Evolutionary conservation across 2,888 invertebrate genomes (phyloP).

Genomic region (Seira musarum): DNA sequence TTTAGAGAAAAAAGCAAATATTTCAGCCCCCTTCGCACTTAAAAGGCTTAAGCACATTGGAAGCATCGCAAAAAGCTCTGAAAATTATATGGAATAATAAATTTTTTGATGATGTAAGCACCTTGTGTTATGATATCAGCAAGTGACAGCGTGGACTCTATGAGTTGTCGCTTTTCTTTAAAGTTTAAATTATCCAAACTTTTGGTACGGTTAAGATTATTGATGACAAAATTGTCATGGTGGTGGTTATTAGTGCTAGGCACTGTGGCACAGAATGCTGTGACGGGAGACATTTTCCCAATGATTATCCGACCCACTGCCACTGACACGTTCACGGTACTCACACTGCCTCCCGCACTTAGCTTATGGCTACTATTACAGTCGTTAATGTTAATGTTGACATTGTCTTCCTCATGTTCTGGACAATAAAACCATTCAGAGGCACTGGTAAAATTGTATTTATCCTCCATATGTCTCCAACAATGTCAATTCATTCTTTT

Average conservation of each 20-base stretch:
- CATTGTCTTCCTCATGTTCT: slow-evolving; percentile 54
- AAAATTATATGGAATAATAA: not conserved
- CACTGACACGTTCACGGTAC: slow-evolving; percentile 53
- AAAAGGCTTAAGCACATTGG: too few species aligned
- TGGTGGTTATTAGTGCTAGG: slow-evolving; percentile 54
- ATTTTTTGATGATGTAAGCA: slow-evolving; percentile 8
- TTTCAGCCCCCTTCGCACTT: too few species aligned
- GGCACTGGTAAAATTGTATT: slow-evolving; percentile 64
- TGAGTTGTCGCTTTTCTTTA: slow-evolving; percentile 91
- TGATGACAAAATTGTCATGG: slow-evolving; percentile 58
- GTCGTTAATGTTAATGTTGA: slow-evolving; percentile 52
- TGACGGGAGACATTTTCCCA: slow-evolving; percentile 67
- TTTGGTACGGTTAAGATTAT: slow-evolving; percentile 68
- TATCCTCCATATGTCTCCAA: slow-evolving; percentile 56
- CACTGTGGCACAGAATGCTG: slow-evolving; percentile 65
- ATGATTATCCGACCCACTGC: slow-evolving; percentile 57
- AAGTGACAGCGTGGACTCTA: slow-evolving; percentile 88
- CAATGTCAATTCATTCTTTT: slow-evolving; percentile 22
- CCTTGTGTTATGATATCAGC: slow-evolving; percentile 80
- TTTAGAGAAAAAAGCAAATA: too few species aligned
- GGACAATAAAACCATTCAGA: slow-evolving; percentile 66
- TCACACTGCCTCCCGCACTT: slow-evolving; percentile 18
- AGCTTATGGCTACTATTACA: slow-evolving; percentile 23
- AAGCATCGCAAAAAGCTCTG: not conserved
- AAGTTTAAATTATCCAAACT: slow-evolving; percentile 81